Percentiles rank a stretch among this genome's conserved stretches.
Evolutionary conservation across 2,113 vertebrate genomes (phyloP).

Genomic region (Rostratula benghalensis): DNA sequence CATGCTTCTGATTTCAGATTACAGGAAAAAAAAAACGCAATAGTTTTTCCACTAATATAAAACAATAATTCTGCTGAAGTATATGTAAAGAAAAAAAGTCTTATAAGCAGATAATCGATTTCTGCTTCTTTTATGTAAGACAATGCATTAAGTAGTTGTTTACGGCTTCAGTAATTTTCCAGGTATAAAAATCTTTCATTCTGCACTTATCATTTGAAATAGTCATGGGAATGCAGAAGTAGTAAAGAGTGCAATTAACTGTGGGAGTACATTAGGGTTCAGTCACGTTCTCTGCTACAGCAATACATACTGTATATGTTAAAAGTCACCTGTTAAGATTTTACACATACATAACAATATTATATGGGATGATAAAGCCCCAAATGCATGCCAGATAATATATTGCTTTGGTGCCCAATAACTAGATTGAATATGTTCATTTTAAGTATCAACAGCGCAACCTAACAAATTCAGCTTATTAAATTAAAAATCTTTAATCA

Average conservation of each 20-base stretch:
- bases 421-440: neutral
- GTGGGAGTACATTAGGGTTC: neutral
- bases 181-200: neutral
- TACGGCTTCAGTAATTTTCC: neutral
- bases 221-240: conserved; percentile 16
- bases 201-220: neutral
- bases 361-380: neutral
- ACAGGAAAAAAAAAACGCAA: neutral
- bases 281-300: neutral
- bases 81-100: neutral
- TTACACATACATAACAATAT: neutral
- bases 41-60: neutral
- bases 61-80: neutral
- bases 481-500: neutral
- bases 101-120: neutral
- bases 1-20: neutral
- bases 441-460: neutral
- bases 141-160: neutral
- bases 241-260: conserved; percentile 23
- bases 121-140: neutral
- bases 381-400: neutral
- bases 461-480: conserved; percentile 10
- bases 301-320: neutral
- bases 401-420: conserved; percentile 49
- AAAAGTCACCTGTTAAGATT: neutral